Evolutionary conservation across 2,113 vertebrate species (phyloP).

Genomic region (Phalacrocorax aristotelis): DNA sequence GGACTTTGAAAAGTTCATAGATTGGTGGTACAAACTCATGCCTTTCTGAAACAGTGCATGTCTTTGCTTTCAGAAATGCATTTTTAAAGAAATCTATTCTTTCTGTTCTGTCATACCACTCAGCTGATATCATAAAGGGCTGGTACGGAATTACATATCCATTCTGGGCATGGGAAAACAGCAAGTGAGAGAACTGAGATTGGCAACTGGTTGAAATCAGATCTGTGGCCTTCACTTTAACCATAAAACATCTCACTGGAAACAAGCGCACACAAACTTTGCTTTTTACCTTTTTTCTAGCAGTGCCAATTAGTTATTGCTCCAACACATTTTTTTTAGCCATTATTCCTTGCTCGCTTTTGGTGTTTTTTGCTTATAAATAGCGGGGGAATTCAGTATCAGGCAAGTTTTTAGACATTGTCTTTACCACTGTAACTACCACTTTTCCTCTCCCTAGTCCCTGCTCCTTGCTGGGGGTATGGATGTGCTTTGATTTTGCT

Average conservation of each 20-base stretch:
- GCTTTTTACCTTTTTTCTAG: background rate
- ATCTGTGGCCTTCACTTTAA: background rate
- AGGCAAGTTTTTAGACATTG: conserved; percentile 28
- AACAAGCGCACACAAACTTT: background rate
- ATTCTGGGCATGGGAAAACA: accelerated
- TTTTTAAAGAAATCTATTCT: background rate
- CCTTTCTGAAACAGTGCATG: background rate
- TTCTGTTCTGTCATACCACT: background rate
- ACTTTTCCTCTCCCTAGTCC: background rate
- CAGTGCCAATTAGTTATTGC: conserved; percentile 36
- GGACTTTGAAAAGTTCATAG: background rate
- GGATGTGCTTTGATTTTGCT: conserved; percentile 60
- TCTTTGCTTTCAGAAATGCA: background rate
- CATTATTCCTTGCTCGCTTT: background rate
- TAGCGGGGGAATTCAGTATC: conserved; percentile 2
- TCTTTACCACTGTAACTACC: background rate
- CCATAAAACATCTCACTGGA: background rate
- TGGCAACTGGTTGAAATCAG: background rate
- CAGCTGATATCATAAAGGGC: background rate
- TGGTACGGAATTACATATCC: background rate
- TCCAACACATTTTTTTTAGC: background rate
- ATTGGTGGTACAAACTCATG: background rate
- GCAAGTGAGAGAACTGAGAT: background rate
- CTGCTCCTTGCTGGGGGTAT: conserved; percentile 25
- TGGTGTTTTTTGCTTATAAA: background rate